A percentile compares a stretch with the other conserved stretches of the same genome.
Conservation (phyloP, 2,797 vertebrate genomes). For the Dendrocincla tyrannina region DNA sequence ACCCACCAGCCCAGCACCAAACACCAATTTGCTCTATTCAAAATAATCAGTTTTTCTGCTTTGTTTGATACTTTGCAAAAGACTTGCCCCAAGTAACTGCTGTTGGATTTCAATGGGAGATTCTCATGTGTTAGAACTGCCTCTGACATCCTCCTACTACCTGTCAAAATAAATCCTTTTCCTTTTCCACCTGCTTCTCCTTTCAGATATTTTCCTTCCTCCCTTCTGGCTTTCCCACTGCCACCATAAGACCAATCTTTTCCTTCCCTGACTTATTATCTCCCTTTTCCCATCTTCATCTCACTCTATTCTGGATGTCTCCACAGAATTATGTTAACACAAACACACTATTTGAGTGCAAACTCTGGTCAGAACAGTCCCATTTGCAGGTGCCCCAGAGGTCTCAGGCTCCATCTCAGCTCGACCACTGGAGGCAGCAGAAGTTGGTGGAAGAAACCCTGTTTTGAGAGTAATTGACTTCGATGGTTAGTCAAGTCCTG, state of each 20-base stretch:
- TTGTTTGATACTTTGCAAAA: background rate
- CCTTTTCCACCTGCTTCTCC: background rate
- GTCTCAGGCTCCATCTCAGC: background rate
- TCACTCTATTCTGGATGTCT: background rate
- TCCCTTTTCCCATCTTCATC: background rate
- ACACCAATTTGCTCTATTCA: background rate
- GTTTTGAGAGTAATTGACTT: background rate
- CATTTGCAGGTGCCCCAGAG: background rate
- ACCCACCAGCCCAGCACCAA: background rate
- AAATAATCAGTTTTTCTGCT: background rate
- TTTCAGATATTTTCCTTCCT: background rate
- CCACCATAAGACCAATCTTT: background rate
- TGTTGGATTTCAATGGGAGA: background rate
- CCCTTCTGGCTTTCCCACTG: background rate
- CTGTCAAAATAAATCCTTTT: background rate
- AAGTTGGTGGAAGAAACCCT: background rate
- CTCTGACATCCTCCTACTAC: background rate
- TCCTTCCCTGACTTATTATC: background rate
- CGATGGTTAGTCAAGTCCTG: rapidly evolving
- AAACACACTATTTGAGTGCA: background rate
- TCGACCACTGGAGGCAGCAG: background rate
- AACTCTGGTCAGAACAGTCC: background rate
- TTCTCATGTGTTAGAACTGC: background rate
- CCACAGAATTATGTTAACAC: background rate
- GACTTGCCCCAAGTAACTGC: background rate